Percentiles rank a stretch among this genome's conserved stretches.
Evolutionary conservation across 2,888 invertebrate species (phyloP).

Genomic region (Erebia ligea): DNA sequence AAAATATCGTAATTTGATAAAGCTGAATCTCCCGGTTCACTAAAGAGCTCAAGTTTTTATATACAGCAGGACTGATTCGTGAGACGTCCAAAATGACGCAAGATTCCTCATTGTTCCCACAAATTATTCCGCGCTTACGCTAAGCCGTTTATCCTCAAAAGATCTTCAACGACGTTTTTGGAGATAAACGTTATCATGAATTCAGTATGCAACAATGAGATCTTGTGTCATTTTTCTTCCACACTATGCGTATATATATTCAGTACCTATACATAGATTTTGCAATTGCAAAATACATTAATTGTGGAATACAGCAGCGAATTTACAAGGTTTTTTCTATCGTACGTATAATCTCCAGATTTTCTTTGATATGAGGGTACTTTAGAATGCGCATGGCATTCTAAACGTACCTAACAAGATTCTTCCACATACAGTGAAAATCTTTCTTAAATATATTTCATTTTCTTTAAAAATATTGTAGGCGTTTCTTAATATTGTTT

Average conservation of each 20-base stretch:
- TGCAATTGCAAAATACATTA: neutral
- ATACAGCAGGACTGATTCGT: slow-evolving; percentile 22
- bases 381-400: neutral
- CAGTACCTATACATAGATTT: neutral
- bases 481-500: too few relatives aligned
- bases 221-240: slow-evolving; percentile 17
- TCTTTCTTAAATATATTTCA: neutral
- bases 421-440: neutral
- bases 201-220: slow-evolving; percentile 16
- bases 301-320: neutral
- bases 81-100: slow-evolving; percentile 7
- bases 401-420: neutral
- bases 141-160: slow-evolving; percentile 24
- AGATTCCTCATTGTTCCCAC: slow-evolving; percentile 36
- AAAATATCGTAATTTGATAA: neutral
- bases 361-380: neutral
- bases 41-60: slow-evolving; percentile 14
- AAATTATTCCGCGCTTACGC: slow-evolving; percentile 34
- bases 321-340: neutral
- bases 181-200: slow-evolving; percentile 17
- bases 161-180: slow-evolving; percentile 29
- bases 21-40: neutral
- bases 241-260: slow-evolving; percentile 6
- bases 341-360: neutral
- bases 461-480: too few relatives aligned